A percentile compares a stretch with the other conserved stretches of the same genome.
These are phyloP conservation scores for Hydrochoerus hydrochaeris DNA, from an alignment of 2,113 vertebrate species.

Conservation along the genomic window DNA sequence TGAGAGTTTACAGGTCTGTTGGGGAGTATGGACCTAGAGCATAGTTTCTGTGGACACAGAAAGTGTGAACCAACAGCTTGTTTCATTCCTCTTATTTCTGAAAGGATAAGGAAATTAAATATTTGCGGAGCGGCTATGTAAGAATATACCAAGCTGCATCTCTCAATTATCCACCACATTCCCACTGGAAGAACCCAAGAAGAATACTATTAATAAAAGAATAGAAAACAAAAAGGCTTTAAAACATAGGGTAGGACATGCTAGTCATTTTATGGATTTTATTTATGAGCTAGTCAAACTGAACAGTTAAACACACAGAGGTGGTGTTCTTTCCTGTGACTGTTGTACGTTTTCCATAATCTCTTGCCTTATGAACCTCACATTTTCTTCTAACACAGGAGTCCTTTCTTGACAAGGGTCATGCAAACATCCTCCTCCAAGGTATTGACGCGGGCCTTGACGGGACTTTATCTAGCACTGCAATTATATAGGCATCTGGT, in stretches of 20 bases:
- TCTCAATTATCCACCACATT: background rate
- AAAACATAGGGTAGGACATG: background rate
- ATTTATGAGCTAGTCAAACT: background rate
- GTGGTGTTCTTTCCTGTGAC: background rate
- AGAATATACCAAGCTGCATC: background rate
- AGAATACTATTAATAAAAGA: background rate
- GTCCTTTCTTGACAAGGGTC: background rate
- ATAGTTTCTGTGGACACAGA: background rate
- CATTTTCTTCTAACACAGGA: background rate
- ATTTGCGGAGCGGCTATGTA: background rate
- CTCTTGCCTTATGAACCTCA: background rate
- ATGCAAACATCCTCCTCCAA: background rate
- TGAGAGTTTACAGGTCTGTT: background rate
- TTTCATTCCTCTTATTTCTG: background rate
- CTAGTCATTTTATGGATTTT: background rate
- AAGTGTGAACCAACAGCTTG: background rate
- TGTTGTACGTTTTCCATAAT: background rate
- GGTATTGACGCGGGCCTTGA: background rate
- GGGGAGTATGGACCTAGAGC: rapidly evolving
- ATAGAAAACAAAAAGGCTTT: background rate
- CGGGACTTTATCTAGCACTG: background rate
- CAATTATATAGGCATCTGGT: background rate
- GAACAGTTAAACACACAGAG: background rate
- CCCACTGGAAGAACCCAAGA: background rate
- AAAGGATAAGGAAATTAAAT: background rate